Evolutionary conservation across 2,797 vertebrate genomes (phyloP), one percentile per base, ranked within the genome.

Genomic region (Gadopsis marmoratus): DNA sequence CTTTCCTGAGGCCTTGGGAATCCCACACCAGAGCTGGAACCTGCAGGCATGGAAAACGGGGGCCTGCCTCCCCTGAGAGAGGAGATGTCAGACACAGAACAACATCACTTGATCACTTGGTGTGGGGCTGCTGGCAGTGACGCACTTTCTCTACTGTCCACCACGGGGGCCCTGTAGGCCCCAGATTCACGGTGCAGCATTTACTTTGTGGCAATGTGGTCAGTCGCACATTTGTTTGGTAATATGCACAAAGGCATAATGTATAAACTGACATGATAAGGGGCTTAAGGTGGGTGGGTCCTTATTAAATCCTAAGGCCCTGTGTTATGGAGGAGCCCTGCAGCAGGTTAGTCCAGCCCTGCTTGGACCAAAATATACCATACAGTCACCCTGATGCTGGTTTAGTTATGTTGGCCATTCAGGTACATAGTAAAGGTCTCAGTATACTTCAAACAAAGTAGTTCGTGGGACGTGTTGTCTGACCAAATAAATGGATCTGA

Each of bases 1-100:
- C 87, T 96, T 95, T 96, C 92, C 90, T 94, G 89, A 90, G 93
- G 89, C 89, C 92, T 90, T 95, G 94, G 88, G 91, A 93, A 95
- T 93, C 93, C 89, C 93, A 95, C 91, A 94, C 78, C 78, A 90
- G 91, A 91, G 87, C 87, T 92, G 90, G 85, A 94, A 94, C 94
- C 93, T 93, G 94, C 72, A 88, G 91, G 88, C 94, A 93, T 92
- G 94, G 88, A 91, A 94, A 92, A 88, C 48, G 35, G 86, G 89
- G 89, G 69, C 78, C 86, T 82, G 77, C 21, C 53, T 91, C 91
- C 87, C 87, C 35, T 6, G 80, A 89, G 88, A 89, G 73, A 63
- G 14, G 63, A 65, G 51, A 84, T 58, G 86, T 86, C 73, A 80
- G 74, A 63, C 70, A 35, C 71, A 87, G 72, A 88, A 69, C 73